A percentile compares a stretch with the other conserved stretches of the same genome.
phyloP scores from a whole-genome alignment of 92 coral and sea anemone species.

The Phenganax marumi region DNA sequence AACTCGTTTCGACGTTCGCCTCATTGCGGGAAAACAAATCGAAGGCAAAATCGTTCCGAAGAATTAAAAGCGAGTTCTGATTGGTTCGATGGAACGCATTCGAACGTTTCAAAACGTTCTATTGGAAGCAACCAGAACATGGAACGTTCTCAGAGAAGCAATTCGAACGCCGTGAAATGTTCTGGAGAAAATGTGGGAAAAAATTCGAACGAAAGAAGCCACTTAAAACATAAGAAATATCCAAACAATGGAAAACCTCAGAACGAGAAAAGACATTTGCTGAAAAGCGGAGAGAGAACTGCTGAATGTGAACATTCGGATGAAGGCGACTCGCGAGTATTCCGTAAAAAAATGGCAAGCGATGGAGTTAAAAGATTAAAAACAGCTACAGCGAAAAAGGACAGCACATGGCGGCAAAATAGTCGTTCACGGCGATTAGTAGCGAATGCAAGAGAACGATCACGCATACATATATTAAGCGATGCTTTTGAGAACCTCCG shows the following conservation, averaged over 20 bases:
- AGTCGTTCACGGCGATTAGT: conserved; percentile 82
- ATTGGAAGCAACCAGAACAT: not conserved
- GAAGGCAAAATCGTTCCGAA: conserved; percentile 3
- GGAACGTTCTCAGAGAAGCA: not conserved
- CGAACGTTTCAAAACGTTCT: not conserved
- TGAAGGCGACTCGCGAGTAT: conserved; percentile 10
- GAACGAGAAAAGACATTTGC: too few relatives aligned
- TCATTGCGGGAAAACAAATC: not conserved
- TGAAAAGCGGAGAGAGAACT: not conserved
- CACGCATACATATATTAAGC: conserved; percentile 91
- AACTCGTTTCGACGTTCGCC: not conserved
- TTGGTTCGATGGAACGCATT: not conserved
- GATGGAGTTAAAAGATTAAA: conserved; percentile 47
- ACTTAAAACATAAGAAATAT: not conserved
- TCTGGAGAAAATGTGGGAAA: not conserved
- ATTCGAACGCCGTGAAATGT: not conserved
- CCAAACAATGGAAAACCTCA: too few relatives aligned
- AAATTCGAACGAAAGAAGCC: not conserved
- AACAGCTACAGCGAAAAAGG: conserved; percentile 55
- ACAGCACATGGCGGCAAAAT: conserved; percentile 76
- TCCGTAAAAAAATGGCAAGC: conserved; percentile 31
- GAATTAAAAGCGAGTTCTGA: conserved; percentile 14
- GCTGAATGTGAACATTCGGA: not conserved
- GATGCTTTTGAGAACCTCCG: conserved; percentile 92
- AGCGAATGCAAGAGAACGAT: conserved; percentile 92